A percentile compares a stretch with the other conserved stretches of the same genome.
phyloP scores from a whole-genome alignment of 2,113 vertebrate species.

The Rallus limicola region DNA sequence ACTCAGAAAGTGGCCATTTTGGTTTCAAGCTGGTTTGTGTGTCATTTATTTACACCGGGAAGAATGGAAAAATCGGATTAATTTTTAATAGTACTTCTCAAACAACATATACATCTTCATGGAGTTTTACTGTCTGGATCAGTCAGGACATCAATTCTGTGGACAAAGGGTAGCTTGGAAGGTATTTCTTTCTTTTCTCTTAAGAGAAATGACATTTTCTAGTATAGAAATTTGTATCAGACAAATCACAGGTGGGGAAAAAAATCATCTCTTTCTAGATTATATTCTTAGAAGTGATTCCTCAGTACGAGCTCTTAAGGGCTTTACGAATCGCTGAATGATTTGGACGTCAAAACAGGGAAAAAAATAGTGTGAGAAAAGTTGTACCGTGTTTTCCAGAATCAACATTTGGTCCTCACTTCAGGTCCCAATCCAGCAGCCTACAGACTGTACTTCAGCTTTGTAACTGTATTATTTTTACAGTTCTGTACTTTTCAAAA shows the following conservation, averaged over 20 bases:
- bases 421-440: not conserved
- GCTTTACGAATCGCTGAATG: fast-evolving
- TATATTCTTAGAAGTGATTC: not conserved
- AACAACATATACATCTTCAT: slow-evolving; percentile 57
- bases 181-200: not conserved
- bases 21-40: not conserved
- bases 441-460: fast-evolving
- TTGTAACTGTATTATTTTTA: fast-evolving
- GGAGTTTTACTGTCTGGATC: not conserved
- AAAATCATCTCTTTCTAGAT: not conserved
- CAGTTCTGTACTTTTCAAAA: not conserved
- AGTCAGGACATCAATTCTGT: not conserved
- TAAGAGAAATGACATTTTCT: not conserved
- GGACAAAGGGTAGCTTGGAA: not conserved
- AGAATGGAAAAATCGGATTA: slow-evolving; percentile 55
- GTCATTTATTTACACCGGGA: slow-evolving; percentile 50
- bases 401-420: not conserved
- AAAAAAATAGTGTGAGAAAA: not conserved
- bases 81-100: slow-evolving; percentile 62
- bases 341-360: not conserved
- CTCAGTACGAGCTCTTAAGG: not conserved
- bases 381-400: not conserved
- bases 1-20: slow-evolving; percentile 62
- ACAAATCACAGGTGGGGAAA: not conserved
- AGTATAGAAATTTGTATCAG: not conserved